A percentile compares a stretch with the other conserved stretches of the same genome.
Conservation (phyloP, 2,888 invertebrate genomes). For the Oscheius sp. region DNA sequence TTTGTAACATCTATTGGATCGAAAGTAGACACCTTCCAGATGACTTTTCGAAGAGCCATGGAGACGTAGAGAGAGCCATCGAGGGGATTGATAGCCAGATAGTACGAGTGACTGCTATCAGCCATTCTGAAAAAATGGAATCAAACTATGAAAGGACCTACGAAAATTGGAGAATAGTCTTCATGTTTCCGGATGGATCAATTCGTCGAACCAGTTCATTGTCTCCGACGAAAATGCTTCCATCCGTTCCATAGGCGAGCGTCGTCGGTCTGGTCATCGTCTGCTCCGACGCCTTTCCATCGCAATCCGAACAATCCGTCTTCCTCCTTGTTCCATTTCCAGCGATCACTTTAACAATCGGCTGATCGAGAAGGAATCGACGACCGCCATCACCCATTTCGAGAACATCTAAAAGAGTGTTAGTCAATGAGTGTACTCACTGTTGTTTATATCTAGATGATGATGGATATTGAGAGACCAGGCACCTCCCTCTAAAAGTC, state of each 20-base stretch:
- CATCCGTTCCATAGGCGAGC: constrained; percentile 92
- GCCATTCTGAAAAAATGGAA: constrained; percentile 79
- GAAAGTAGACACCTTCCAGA: constrained; percentile 71
- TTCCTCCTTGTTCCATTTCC: constrained; percentile 38
- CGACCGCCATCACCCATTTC: constrained; percentile 97
- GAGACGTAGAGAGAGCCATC: constrained; percentile 95
- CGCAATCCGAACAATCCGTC: constrained; percentile 36
- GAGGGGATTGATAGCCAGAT: constrained; percentile 92
- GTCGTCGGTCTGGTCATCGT: constrained; percentile 88
- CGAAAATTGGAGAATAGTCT: constrained; percentile 39
- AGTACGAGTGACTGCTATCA: constrained; percentile 93
- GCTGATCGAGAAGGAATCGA: constrained; percentile 74
- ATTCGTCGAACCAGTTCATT: constrained; percentile 76
- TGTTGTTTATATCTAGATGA: constrained; percentile 97
- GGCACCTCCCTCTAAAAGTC: constrained; percentile 73
- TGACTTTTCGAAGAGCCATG: constrained; percentile 91
- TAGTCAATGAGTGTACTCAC: constrained; percentile 72
- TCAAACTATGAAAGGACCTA: not conserved
- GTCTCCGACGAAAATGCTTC: constrained; percentile 81
- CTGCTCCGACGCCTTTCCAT: constrained; percentile 1
- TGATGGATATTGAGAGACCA: constrained; percentile 98
- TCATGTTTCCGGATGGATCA: constrained; percentile 74
- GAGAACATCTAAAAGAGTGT: constrained; percentile 79
- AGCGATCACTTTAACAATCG: constrained; percentile 32
- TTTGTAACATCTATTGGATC: constrained; percentile 43